A percentile compares a stretch with the other conserved stretches of the same genome.
Evolutionary conservation across 1,140 invertebrate genomes (phyloP).

Genomic region (Leptopilina boulardi): DNA sequence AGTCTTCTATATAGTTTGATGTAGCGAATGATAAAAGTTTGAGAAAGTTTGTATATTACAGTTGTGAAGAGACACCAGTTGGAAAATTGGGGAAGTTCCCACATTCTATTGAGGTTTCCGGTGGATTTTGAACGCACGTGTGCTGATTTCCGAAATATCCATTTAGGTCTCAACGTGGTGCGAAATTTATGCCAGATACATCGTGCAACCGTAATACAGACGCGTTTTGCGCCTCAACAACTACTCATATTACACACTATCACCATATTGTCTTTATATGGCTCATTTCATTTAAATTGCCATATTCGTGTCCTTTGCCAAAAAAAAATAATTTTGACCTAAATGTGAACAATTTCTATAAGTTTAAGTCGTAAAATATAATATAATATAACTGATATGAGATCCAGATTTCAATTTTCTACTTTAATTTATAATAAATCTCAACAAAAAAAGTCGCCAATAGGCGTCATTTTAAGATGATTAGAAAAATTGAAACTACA

Average conservation of each 20-base stretch:
- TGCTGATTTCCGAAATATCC: conserved; percentile 61
- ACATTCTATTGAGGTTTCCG: conserved; percentile 43
- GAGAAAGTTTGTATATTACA: conserved; percentile 43
- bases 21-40: background rate
- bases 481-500: too few species aligned
- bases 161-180: conserved; percentile 44
- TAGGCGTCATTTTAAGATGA: too few species aligned
- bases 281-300: too few species aligned
- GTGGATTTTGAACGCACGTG: conserved; percentile 48
- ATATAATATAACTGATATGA: too few species aligned
- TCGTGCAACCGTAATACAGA: conserved; percentile 45
- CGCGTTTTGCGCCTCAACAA: background rate
- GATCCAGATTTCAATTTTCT: too few species aligned
- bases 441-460: too few species aligned
- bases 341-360: too few species aligned
- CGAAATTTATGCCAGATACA: conserved; percentile 55
- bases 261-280: too few species aligned
- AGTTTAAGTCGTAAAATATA: too few species aligned
- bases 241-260: background rate
- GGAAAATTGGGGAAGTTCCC: conserved; percentile 63
- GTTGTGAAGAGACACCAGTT: conserved; percentile 45
- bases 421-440: too few species aligned
- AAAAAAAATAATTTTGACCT: too few species aligned
- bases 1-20: background rate
- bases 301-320: too few species aligned